Conservation (phyloP, 2,113 vertebrate genomes). For the Callithrix jacchus region DNA sequence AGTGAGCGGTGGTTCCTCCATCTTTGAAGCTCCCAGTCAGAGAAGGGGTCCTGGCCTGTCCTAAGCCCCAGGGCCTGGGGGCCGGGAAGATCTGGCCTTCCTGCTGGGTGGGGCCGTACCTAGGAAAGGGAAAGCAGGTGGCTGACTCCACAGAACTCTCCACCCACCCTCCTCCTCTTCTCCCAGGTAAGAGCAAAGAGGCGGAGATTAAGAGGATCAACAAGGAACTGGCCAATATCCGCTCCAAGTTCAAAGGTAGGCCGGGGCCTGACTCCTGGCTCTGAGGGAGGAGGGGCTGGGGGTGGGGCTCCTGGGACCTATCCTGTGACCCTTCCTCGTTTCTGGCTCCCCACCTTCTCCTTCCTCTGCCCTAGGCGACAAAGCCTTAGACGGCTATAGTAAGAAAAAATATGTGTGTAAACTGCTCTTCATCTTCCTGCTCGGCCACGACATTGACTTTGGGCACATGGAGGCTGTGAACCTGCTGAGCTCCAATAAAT, state of each 20-base stretch:
- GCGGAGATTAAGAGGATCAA: conserved; percentile 96
- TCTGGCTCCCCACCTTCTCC: not conserved
- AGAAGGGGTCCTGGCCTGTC: not conserved
- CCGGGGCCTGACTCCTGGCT: not conserved
- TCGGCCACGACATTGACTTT: conserved; percentile 96
- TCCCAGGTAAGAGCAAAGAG: conserved; percentile 94
- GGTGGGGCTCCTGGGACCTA: too few relatives aligned
- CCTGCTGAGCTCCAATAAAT: conserved; percentile 96
- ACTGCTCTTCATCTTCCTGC: conserved; percentile 95
- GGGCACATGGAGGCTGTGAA: conserved; percentile 97
- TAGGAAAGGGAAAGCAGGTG: not conserved
- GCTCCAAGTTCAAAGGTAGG: conserved; percentile 93
- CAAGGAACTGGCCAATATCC: conserved; percentile 95
- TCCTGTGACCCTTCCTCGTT: not conserved
- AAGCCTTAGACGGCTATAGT: conserved; percentile 95
- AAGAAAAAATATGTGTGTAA: conserved; percentile 98
- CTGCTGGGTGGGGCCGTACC: too few relatives aligned
- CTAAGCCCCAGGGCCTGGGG: not conserved
- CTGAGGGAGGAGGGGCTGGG: not conserved
- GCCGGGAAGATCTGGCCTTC: not conserved
- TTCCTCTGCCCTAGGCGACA: conserved; percentile 86
- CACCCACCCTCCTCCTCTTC: not conserved
- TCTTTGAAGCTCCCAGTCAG: not conserved
- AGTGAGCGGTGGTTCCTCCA: accelerated
- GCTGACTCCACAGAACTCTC: not conserved